A percentile compares a stretch with the other conserved stretches of the same genome.
These are phyloP conservation scores for Macrophya annulata DNA, from an alignment of 2,888 invertebrate species.

Conservation along the genomic window DNA sequence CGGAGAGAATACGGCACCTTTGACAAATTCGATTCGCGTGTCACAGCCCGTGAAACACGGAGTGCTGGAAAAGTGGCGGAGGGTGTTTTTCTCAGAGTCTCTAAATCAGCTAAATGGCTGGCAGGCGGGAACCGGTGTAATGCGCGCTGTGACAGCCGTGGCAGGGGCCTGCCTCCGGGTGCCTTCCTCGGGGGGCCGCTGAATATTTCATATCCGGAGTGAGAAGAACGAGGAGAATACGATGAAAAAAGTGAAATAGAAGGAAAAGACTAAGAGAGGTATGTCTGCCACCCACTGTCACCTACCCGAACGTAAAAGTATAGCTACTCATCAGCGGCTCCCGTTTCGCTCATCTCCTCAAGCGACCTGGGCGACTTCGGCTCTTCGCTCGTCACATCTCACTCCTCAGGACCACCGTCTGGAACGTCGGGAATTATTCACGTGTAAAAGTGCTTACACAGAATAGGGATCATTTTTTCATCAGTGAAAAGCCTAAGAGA, in stretches of 20 bases:
- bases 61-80: conserved; percentile 70
- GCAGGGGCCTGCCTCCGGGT: conserved; percentile 65
- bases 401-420: not conserved
- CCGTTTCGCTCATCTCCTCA: conserved; percentile 31
- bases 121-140: conserved; percentile 69
- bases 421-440: conserved; percentile 51
- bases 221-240: conserved; percentile 5
- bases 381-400: conserved; percentile 24
- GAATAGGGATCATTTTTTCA: conserved; percentile 48
- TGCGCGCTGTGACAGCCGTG: conserved; percentile 68
- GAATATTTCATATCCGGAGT: conserved; percentile 66
- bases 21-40: conserved; percentile 77
- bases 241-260: not conserved
- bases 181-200: conserved; percentile 62
- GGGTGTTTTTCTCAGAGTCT: conserved; percentile 64
- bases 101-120: conserved; percentile 73
- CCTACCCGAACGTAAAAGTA: conserved; percentile 42
- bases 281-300: conserved; percentile 40
- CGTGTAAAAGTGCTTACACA: conserved; percentile 53
- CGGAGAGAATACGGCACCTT: conserved; percentile 69
- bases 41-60: conserved; percentile 73
- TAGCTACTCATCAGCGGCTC: conserved; percentile 37
- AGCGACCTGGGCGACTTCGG: conserved; percentile 39
- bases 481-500: conserved; percentile 17
- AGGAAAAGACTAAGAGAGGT: not conserved